phyloP scores from a whole-genome alignment of 1,140 invertebrate genomes.

The Drosophila athabasca region DNA sequence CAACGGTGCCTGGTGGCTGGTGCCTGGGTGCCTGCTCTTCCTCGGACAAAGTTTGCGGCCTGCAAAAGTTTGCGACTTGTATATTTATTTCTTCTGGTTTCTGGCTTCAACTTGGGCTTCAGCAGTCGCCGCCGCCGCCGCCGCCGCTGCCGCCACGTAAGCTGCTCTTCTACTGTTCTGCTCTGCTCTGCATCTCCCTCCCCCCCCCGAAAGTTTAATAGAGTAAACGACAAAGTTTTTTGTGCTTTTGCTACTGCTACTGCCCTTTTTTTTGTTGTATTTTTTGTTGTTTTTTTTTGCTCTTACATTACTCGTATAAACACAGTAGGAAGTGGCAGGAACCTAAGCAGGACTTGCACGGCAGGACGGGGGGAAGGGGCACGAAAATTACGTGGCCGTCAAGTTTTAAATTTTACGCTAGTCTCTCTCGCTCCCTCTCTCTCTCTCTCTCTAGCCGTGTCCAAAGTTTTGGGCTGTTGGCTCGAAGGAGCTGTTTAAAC shows the following conservation, averaged over 20 bases:
- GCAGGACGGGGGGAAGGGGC: conserved; percentile 5
- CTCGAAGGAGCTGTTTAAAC: conserved; percentile 73
- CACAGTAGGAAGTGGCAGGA: conserved; percentile 32
- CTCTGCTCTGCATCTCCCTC: no score
- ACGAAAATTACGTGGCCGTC: conserved; percentile 73
- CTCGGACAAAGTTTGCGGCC: conserved; percentile 62
- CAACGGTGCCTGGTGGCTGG: no score
- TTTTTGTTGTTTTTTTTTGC: conserved; percentile 14
- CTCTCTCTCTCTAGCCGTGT: conserved; percentile 8
- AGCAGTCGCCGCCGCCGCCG: conserved; percentile 50
- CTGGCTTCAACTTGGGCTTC: conserved; percentile 65
- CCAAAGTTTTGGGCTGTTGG: conserved; percentile 54
- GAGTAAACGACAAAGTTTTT: conserved; percentile 82
- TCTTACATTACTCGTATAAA: conserved; percentile 63
- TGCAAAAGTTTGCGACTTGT: conserved; percentile 74
- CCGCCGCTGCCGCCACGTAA: conserved; percentile 72
- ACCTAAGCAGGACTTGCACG: conserved; percentile 26
- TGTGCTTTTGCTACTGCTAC: conserved; percentile 54
- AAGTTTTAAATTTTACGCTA: conserved; percentile 71
- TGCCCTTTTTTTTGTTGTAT: conserved; percentile 35
- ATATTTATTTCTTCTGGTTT: conserved; percentile 82
- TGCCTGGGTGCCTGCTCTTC: not conserved
- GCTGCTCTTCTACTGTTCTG: conserved; percentile 24
- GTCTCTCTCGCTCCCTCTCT: conserved; percentile 2
- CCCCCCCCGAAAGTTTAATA: conserved; percentile 74